Evolutionary conservation across 1,140 invertebrate species (phyloP).

Genomic region (Phymorhynchus buccinoides): DNA sequence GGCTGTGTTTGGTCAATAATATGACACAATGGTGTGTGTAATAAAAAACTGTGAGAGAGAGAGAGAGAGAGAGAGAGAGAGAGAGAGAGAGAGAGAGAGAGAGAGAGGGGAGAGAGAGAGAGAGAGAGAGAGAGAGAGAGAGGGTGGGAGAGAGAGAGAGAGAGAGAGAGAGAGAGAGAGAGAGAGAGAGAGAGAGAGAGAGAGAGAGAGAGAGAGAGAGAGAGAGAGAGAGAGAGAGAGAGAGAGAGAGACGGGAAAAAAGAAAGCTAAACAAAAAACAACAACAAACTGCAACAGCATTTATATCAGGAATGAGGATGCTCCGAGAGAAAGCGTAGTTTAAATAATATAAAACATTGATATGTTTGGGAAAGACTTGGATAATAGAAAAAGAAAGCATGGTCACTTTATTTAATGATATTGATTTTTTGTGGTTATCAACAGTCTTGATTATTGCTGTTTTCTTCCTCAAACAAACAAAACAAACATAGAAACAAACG

Average conservation of each 20-base stretch:
- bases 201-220: no score
- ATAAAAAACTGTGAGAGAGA: no score
- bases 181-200: no score
- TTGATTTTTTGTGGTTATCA: no score
- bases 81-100: not conserved
- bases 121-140: conserved; percentile 16
- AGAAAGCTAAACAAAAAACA: not conserved
- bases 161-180: conserved; percentile 19
- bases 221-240: not conserved
- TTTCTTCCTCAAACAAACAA: no score
- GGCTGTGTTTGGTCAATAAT: no score
- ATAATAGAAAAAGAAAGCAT: not conserved
- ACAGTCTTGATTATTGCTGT: no score
- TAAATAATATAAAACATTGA: not conserved
- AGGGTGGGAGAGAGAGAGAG: conserved; percentile 11
- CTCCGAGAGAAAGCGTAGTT: not conserved
- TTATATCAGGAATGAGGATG: no score
- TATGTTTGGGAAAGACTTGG: not conserved
- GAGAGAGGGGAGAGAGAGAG: conserved; percentile 6
- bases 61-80: not conserved
- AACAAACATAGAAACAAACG: no score
- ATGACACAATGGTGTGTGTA: no score
- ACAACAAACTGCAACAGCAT: no score
- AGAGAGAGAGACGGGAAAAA: not conserved
- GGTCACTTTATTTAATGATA: no score